Percentiles rank a stretch among this genome's conserved stretches.
These are phyloP conservation scores for Harpegnathos saltator DNA, from an alignment of 1,140 invertebrate genomes.

Conservation along the genomic window DNA sequence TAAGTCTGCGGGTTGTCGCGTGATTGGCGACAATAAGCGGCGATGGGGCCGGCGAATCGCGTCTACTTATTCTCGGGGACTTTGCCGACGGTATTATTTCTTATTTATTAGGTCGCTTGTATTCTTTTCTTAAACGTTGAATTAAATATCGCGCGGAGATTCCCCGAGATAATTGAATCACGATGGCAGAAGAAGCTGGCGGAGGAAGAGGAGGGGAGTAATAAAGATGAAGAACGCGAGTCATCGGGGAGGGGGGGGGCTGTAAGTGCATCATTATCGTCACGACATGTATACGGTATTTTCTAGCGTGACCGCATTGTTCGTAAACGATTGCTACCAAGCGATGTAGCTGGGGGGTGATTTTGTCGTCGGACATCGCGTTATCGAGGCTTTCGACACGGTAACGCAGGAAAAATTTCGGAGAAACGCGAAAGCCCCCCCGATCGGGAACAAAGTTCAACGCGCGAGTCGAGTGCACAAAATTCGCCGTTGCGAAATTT, in stretches of 20 bases:
- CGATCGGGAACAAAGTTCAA: no score
- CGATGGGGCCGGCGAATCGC: not conserved
- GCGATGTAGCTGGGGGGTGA: no score
- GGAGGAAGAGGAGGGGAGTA: not conserved
- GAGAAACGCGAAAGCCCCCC: no score
- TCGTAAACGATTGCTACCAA: not conserved
- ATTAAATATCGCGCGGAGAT: constrained; percentile 4
- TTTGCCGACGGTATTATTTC: constrained; percentile 13
- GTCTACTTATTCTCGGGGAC: not conserved
- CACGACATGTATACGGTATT: not conserved
- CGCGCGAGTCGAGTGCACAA: no score
- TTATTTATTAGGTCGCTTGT: not conserved
- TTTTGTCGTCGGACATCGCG: no score
- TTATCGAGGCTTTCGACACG: no score
- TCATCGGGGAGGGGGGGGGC: no score
- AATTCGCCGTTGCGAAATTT: no score
- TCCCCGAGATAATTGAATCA: not conserved
- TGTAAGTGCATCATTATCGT: constrained; percentile 13
- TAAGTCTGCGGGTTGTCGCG: constrained; percentile 3
- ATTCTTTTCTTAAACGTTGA: constrained; percentile 7
- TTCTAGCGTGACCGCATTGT: not conserved
- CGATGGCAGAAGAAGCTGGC: not conserved
- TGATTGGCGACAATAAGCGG: constrained; percentile 30
- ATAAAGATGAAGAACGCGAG: not conserved
- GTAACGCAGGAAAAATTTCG: no score